Evolutionary conservation across 2,113 vertebrate species (phyloP).

Genomic region (Hyperopisus bebe): DNA sequence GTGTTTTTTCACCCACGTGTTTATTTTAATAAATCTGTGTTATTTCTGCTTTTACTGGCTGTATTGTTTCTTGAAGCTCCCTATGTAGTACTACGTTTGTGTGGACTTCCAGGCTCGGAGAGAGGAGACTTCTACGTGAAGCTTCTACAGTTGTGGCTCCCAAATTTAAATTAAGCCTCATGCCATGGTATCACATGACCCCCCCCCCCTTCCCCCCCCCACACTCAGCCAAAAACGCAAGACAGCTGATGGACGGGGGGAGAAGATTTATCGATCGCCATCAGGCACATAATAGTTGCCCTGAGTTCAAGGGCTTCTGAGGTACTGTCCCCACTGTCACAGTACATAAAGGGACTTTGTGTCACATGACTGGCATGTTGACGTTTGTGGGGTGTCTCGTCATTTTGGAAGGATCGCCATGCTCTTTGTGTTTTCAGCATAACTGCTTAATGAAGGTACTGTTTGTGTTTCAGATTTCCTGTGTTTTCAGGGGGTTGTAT

Average conservation of each 20-base stretch:
- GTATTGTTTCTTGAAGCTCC: conserved; percentile 36
- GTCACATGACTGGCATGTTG: neutral
- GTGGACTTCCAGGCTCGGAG: neutral
- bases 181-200: conserved; percentile 66
- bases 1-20: conserved; percentile 20
- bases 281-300: conserved; percentile 65
- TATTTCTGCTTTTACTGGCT: neutral
- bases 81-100: conserved; percentile 31
- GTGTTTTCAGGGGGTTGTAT: neutral
- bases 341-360: neutral
- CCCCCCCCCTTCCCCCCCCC: conserved; percentile 44
- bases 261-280: neutral
- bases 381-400: neutral
- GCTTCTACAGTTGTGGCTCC: conserved; percentile 35
- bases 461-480: neutral
- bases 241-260: conserved; percentile 75
- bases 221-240: neutral
- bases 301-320: conserved; percentile 43
- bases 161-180: conserved; percentile 57
- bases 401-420: neutral
- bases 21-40: conserved; percentile 16
- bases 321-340: neutral
- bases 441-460: neutral
- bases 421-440: neutral
- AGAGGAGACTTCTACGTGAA: conserved; percentile 24